Evolutionary conservation across 2,113 vertebrate species (phyloP).

Genomic region (Neodon shergylaensis): DNA sequence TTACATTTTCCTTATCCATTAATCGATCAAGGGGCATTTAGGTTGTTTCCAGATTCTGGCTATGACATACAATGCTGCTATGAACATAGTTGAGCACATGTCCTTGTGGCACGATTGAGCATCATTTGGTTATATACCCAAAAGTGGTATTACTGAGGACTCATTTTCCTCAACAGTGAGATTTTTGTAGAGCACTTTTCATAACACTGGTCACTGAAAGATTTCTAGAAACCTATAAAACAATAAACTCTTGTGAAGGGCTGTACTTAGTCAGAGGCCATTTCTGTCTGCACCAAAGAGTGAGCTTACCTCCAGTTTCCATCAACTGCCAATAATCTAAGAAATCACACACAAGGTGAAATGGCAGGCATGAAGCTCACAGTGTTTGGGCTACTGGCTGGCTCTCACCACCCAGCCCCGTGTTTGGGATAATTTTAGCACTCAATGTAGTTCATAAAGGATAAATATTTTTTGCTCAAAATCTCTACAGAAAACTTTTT

Average conservation of each 20-base stretch:
- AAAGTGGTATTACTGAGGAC: no score
- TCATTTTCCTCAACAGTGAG: no score
- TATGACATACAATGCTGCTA: no score
- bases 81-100: no score
- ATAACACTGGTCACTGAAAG: neutral
- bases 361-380: neutral
- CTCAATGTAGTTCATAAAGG: neutral
- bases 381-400: neutral
- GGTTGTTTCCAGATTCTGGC: no score
- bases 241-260: constrained; percentile 16
- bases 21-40: no score
- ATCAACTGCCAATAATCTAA: neutral
- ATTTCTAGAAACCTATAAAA: constrained; percentile 10
- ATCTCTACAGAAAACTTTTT: neutral
- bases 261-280: neutral
- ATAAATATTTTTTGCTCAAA: neutral
- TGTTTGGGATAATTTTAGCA: neutral
- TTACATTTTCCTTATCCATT: no score
- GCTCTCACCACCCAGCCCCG: neutral
- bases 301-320: constrained; percentile 17
- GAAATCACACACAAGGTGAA: neutral
- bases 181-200: neutral
- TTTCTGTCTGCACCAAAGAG: neutral
- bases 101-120: no score
- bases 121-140: no score